Percentiles rank a stretch among this genome's conserved stretches.
Conservation (phyloP, 1,140 invertebrate species). For the Lasioglossum albipes region DNA sequence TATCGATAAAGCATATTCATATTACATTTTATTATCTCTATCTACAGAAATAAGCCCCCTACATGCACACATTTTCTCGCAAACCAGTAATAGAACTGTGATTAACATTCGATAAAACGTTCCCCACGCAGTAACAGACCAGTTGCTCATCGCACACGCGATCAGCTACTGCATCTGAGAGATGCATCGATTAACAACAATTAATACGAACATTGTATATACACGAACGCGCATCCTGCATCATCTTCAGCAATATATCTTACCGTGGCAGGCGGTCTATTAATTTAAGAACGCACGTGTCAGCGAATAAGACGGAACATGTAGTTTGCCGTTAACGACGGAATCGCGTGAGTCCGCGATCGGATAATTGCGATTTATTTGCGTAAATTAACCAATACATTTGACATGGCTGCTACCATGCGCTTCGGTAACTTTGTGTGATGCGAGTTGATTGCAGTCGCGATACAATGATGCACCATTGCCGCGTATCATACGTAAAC, state of each 20-base stretch:
- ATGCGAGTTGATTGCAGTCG: constrained; percentile 23
- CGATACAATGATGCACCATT: neutral
- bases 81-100: neutral
- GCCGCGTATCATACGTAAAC: neutral
- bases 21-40: too few species aligned
- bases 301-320: constrained; percentile 13
- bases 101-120: neutral
- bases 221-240: constrained; percentile 8
- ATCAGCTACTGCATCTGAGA: neutral
- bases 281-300: constrained; percentile 43
- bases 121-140: neutral
- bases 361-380: constrained; percentile 55
- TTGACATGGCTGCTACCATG: constrained; percentile 8
- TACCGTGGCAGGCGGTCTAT: neutral
- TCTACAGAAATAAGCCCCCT: too few species aligned
- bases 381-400: constrained; percentile 49
- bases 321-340: constrained; percentile 26
- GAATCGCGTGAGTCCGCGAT: constrained; percentile 21
- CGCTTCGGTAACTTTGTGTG: constrained; percentile 30
- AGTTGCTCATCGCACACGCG: too few species aligned
- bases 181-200: constrained; percentile 7
- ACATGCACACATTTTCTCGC: too few species aligned
- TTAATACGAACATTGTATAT: neutral
- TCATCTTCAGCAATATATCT: constrained; percentile 29
- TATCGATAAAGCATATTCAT: too few species aligned